These are phyloP conservation scores for Pluvianellus socialis DNA, from an alignment of 2,113 vertebrate genomes.

Conservation along the genomic window DNA sequence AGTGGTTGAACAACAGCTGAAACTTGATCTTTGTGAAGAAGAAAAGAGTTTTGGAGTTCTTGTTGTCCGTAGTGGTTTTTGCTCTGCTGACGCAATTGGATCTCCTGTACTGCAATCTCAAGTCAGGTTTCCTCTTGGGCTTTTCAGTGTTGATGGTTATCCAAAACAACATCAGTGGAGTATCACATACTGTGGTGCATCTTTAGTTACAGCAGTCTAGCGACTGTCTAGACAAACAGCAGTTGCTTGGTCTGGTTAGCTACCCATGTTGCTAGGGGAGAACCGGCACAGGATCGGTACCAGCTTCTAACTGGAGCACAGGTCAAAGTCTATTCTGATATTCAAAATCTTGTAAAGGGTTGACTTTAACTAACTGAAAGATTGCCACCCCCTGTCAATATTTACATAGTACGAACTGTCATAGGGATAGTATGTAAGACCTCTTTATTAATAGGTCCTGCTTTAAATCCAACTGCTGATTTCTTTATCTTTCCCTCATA, in stretches of 20 bases:
- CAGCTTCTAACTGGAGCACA: background rate
- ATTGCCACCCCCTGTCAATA: slow-evolving; percentile 48
- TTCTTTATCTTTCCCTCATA: background rate
- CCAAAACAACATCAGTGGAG: background rate
- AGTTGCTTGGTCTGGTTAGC: background rate
- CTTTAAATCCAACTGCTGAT: background rate
- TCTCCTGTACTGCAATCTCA: background rate
- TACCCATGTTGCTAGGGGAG: background rate
- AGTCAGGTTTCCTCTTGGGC: background rate
- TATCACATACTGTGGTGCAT: background rate
- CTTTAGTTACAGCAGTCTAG: background rate
- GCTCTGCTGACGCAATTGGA: background rate
- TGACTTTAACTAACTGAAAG: background rate
- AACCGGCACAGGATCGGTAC: background rate
- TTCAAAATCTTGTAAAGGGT: background rate
- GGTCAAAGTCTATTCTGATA: slow-evolving; percentile 39
- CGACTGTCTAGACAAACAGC: background rate
- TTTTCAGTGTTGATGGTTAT: background rate
- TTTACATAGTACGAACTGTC: slow-evolving; percentile 3
- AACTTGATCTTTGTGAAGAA: background rate
- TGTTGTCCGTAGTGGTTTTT: background rate
- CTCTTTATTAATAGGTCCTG: background rate
- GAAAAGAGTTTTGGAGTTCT: background rate
- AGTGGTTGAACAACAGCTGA: background rate
- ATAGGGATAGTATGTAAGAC: background rate